Percentiles rank a stretch among this genome's conserved stretches.
Conservation (phyloP, 1,140 invertebrate genomes). For the Listronotus oregonensis region DNA sequence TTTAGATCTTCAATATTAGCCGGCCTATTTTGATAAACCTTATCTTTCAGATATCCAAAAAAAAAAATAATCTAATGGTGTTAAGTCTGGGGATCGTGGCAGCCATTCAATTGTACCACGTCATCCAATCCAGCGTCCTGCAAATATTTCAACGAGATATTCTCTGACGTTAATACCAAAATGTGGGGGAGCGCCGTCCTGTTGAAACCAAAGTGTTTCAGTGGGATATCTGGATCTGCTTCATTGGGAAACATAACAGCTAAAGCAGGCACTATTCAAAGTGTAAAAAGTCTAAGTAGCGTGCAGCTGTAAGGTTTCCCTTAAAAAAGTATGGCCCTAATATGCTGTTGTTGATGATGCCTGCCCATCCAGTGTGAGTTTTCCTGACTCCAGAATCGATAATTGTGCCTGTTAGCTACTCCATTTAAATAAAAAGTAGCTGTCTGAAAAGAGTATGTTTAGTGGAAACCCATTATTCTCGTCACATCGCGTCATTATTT, state of each 20-base stretch:
- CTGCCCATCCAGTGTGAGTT: neutral
- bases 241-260: neutral
- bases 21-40: too few relatives aligned
- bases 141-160: too few relatives aligned
- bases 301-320: conserved; percentile 15
- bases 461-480: conserved; percentile 15
- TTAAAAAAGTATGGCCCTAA: conserved; percentile 26
- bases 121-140: too few relatives aligned
- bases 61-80: too few relatives aligned
- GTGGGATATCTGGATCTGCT: too few relatives aligned
- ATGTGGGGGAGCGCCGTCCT: too few relatives aligned
- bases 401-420: conserved; percentile 7
- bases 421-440: conserved; percentile 24
- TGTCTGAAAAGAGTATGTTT: neutral
- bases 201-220: too few relatives aligned
- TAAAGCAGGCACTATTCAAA: conserved; percentile 17
- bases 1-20: too few relatives aligned
- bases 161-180: too few relatives aligned
- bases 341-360: conserved; percentile 15
- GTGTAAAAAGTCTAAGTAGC: conserved; percentile 23
- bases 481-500: neutral
- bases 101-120: too few relatives aligned
- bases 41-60: too few relatives aligned
- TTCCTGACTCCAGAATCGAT: conserved; percentile 3
- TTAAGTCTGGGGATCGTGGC: too few relatives aligned